Evolutionary conservation across 2,113 vertebrate species (phyloP).

Genomic region (Perca schrenkii): DNA sequence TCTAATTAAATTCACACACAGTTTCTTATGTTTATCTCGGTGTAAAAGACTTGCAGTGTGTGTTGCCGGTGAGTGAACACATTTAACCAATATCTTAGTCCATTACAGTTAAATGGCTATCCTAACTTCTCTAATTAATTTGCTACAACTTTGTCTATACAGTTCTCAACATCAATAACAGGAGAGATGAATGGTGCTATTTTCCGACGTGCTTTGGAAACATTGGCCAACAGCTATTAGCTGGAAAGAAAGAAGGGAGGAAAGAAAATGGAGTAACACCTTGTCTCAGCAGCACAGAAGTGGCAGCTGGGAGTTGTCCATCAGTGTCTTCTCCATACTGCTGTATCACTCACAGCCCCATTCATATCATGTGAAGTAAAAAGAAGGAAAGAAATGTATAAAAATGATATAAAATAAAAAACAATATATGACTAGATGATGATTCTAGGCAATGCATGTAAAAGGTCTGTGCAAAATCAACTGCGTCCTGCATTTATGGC

Average conservation of each 20-base stretch:
- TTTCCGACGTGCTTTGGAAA: conserved; percentile 5
- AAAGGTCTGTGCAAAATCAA: not conserved
- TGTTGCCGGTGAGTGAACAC: not conserved
- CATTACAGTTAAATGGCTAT: not conserved
- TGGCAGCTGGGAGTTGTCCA: conserved; percentile 31
- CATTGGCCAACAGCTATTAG: not conserved
- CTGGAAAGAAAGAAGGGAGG: not conserved
- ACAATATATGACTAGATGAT: no score
- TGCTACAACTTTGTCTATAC: not conserved
- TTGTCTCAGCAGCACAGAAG: conserved; percentile 17
- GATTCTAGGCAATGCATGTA: no score
- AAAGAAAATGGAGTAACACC: not conserved
- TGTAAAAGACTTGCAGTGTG: not conserved
- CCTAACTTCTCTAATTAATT: conserved; percentile 5
- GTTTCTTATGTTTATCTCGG: not conserved
- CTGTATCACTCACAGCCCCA: not conserved
- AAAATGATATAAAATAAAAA: no score
- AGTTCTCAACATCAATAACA: not conserved
- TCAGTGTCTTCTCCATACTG: not conserved
- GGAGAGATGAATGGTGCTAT: not conserved
- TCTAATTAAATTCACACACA: conserved; percentile 12
- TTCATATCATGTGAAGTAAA: not conserved
- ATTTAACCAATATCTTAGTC: conserved; percentile 11
- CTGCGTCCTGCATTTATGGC: no score
- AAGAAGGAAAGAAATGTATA: not conserved